A percentile compares a stretch with the other conserved stretches of the same genome.
Conservation (phyloP, 2,888 invertebrate species). For the Coecobrya sp. region DNA sequence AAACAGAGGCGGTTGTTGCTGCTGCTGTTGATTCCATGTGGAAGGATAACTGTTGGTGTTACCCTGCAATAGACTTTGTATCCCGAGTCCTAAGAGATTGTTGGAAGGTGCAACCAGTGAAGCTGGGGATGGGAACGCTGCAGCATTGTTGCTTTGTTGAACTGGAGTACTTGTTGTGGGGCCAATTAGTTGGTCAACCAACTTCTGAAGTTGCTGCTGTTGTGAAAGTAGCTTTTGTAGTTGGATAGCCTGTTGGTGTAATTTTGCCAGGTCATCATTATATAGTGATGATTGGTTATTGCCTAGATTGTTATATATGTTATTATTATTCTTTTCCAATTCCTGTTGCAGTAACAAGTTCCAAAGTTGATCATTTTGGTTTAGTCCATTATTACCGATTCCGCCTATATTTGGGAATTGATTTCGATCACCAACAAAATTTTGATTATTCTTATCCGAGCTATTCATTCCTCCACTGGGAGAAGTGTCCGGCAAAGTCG, state of each 20-base stretch:
- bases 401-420: conserved; percentile 44
- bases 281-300: background rate
- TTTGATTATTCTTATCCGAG: background rate
- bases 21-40: conserved; percentile 17
- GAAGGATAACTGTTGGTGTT: background rate
- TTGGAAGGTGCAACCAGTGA: background rate
- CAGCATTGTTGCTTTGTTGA: background rate
- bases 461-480: background rate
- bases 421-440: conserved; percentile 59
- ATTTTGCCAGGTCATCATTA: background rate
- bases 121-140: background rate
- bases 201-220: conserved; percentile 59
- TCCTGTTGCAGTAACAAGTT: conserved; percentile 43
- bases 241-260: conserved; percentile 44
- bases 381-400: background rate
- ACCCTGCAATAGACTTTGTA: background rate
- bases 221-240: conserved; percentile 56
- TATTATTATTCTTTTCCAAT: conserved; percentile 24
- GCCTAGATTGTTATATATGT: conserved; percentile 6
- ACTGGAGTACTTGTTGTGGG: background rate
- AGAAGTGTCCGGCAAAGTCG: background rate
- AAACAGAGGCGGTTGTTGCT: background rate
- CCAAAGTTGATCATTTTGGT: conserved; percentile 54
- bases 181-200: background rate
- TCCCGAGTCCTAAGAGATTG: background rate